Conservation (phyloP, 1,140 invertebrate genomes). For the Ylistrum balloti region DNA sequence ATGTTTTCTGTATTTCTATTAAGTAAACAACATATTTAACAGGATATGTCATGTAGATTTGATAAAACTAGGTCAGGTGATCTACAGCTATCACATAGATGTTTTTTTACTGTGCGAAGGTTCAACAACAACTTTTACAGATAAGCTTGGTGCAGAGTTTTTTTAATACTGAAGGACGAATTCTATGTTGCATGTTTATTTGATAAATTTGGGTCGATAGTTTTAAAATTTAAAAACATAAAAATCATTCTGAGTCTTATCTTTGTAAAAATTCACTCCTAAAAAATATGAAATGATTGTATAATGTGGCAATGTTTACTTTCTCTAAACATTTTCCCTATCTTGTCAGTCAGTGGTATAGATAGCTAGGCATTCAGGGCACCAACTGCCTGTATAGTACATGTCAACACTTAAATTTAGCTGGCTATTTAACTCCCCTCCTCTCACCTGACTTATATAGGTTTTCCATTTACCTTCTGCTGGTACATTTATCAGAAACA, state of each 20-base stretch:
- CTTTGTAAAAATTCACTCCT: neutral
- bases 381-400: neutral
- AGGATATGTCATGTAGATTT: neutral
- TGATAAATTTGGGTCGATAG: neutral
- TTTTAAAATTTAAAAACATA: neutral
- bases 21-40: slow-evolving; percentile 20
- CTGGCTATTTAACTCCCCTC: no score
- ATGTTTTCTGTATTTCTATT: neutral
- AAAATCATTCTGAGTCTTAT: neutral
- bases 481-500: neutral
- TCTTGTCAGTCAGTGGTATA: neutral
- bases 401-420: no score
- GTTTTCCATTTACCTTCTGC: neutral
- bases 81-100: neutral
- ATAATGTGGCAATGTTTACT: neutral
- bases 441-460: no score
- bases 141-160: neutral
- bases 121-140: neutral
- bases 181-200: neutral
- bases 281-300: neutral
- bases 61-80: neutral
- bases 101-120: neutral
- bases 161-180: neutral
- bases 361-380: neutral
- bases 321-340: neutral